These are phyloP conservation scores for Rallus crepitans DNA, from an alignment of 2,797 vertebrate genomes.

Conservation along the genomic window DNA sequence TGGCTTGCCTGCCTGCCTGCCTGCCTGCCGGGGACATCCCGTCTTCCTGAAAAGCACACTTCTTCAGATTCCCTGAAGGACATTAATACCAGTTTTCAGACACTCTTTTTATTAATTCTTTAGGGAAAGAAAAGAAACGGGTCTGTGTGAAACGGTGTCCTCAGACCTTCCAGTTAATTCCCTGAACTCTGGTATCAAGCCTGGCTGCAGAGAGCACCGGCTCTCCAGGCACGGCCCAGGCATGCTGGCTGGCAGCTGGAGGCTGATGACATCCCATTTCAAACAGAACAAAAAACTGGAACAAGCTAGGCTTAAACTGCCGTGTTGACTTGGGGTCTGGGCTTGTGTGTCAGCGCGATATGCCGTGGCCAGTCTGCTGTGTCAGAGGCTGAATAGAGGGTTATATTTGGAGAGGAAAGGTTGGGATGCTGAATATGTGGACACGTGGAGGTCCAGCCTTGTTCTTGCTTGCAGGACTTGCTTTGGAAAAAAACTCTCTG, in stretches of 20 bases:
- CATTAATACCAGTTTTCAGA: background rate
- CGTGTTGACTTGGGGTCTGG: background rate
- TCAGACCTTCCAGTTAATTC: background rate
- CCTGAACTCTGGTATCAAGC: background rate
- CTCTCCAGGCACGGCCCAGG: background rate
- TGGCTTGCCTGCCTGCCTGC: background rate
- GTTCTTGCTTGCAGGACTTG: background rate
- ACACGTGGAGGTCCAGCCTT: background rate
- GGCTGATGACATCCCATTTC: background rate
- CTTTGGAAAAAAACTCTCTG: slow-evolving; percentile 1
- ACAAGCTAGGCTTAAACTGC: background rate
- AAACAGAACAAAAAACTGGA: background rate
- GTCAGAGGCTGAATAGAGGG: background rate
- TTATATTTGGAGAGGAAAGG: slow-evolving; percentile 19
- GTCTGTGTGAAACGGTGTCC: background rate
- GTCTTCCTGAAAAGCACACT: background rate
- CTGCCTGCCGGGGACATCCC: background rate
- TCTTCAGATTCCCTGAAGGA: background rate
- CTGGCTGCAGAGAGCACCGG: background rate
- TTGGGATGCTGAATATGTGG: background rate
- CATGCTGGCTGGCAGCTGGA: background rate
- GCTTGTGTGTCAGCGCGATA: background rate
- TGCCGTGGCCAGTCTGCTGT: background rate
- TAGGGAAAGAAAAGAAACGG: background rate
- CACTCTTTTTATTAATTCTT: background rate